Evolutionary conservation across 2,888 invertebrate genomes (phyloP).

Genomic region (Alsophila aescularia): DNA sequence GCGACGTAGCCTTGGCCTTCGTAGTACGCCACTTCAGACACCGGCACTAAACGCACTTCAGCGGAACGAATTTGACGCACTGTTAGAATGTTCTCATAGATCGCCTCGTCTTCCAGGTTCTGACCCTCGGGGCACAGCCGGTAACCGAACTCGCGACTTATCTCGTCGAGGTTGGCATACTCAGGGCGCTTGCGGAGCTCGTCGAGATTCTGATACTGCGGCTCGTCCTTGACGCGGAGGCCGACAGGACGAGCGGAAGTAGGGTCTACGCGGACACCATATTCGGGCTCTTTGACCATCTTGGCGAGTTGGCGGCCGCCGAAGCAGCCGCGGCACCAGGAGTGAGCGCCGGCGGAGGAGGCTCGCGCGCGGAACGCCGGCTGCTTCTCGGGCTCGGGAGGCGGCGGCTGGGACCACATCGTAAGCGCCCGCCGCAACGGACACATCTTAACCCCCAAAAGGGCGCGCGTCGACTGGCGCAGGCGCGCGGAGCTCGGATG

Average conservation of each 20-base stretch:
- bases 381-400: conserved; percentile 66
- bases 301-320: conserved; percentile 68
- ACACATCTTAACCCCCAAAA: conserved; percentile 85
- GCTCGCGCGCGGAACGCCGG: conserved; percentile 66
- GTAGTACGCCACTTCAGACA: conserved; percentile 80
- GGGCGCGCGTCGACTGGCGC: conserved; percentile 83
- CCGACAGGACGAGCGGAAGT: conserved; percentile 67
- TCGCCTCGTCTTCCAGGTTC: conserved; percentile 80
- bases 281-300: conserved; percentile 76
- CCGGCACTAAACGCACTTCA: conserved; percentile 82
- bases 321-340: conserved; percentile 64
- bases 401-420: conserved; percentile 83
- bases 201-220: conserved; percentile 78
- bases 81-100: conserved; percentile 80
- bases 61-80: conserved; percentile 80
- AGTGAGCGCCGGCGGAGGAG: conserved; percentile 59
- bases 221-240: conserved; percentile 73
- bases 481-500: conserved; percentile 78
- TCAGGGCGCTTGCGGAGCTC: conserved; percentile 79
- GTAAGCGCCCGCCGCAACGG: conserved; percentile 80
- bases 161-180: conserved; percentile 80
- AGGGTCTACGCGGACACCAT: conserved; percentile 75
- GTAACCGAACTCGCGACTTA: conserved; percentile 81
- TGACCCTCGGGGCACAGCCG: conserved; percentile 81
- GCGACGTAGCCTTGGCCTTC: conserved; percentile 81